Base-by-base conservation (phyloP, 1,140 invertebrate genomes). In the Pollicipes pollicipes region DNA sequence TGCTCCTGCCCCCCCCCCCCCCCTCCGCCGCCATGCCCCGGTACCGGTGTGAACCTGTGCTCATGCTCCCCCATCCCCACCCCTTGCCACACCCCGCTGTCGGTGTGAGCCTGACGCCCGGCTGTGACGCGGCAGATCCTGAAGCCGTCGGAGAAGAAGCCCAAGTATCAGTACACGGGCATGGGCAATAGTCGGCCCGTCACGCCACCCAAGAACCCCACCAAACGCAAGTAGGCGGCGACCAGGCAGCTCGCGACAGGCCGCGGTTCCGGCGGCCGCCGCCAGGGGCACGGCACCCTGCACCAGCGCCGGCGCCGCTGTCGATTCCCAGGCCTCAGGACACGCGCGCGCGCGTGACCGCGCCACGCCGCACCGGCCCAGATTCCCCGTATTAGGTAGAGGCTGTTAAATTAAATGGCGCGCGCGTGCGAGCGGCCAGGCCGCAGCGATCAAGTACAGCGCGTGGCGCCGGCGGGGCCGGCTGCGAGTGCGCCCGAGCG, bases 121-220 rank as follows among this genome's bases (percentile, higher is more conserved):
- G n/a, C n/a, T n/a, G n/a, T n/a, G n/a, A n/a, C n/a, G n/a, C 10
- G 64, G 17, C 84, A 98, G 88, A 98, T 98, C 77, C 83, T 98
- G 80, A 98, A 98, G 83, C 96, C 96, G 74, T 95, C 95, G 26
- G 96, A 98, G 82, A 98, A 98, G 83, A 94, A 97, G 83, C 93
- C 95, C 37, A 99, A 99, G 81, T 98, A 98, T 81, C 94, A 97
- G 78, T 98, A 98, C 82, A 82, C 64, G 28, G 64, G 64, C 28
- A 27, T 27, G n/a, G 64, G 27, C 27, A 66, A 21, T 24, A 58
- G 45, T 58, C 45, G 45, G 24, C 45, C 45, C 13, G 64, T 66
- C 10, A 66, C 64, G n/a, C 64, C 64, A n/a, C 64, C 64, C n/a
- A 66, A 66, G 28, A 27, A 27, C 27, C 64, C 64, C 27, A 29